Evolutionary conservation across 2,888 invertebrate species (phyloP).

Genomic region (Eristalis pertinax): DNA sequence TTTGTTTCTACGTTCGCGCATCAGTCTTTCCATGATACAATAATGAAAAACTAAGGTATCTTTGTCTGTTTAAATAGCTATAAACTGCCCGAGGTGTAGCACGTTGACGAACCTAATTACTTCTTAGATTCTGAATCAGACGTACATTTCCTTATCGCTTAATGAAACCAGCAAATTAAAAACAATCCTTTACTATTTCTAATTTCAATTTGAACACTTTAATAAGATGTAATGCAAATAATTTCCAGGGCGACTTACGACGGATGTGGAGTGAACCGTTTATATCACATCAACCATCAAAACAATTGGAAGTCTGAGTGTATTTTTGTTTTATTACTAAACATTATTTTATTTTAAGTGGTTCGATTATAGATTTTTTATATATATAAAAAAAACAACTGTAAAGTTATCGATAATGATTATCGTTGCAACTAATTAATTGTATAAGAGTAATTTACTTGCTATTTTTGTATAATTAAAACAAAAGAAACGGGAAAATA

Average conservation of each 20-base stretch:
- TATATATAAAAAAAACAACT: slow-evolving; percentile 33
- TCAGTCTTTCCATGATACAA: too few relatives aligned
- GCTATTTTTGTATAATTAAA: slow-evolving; percentile 66
- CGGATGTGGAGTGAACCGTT: slow-evolving; percentile 99
- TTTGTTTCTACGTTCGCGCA: too few relatives aligned
- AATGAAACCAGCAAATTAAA: too few relatives aligned
- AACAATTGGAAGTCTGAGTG: slow-evolving; percentile 90
- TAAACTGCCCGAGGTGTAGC: too few relatives aligned
- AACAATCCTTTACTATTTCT: too few relatives aligned
- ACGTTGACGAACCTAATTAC: too few relatives aligned
- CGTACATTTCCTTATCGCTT: too few relatives aligned
- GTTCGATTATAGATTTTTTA: slow-evolving; percentile 70
- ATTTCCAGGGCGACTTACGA: slow-evolving; percentile 93
- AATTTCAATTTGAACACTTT: neutral
- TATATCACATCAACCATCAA: slow-evolving; percentile 90
- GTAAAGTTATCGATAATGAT: slow-evolving; percentile 60
- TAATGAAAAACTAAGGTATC: too few relatives aligned
- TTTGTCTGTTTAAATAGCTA: too few relatives aligned
- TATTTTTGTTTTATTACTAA: slow-evolving; percentile 70
- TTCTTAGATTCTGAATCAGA: too few relatives aligned
- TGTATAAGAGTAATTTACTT: slow-evolving; percentile 63
- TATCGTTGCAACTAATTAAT: slow-evolving; percentile 68
- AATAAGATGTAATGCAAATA: slow-evolving; percentile 11
- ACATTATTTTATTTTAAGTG: slow-evolving; percentile 67
- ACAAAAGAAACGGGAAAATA: slow-evolving; percentile 7